Evolutionary conservation across 2,888 invertebrate species (phyloP).

Genomic region (Melanchra persicariae): DNA sequence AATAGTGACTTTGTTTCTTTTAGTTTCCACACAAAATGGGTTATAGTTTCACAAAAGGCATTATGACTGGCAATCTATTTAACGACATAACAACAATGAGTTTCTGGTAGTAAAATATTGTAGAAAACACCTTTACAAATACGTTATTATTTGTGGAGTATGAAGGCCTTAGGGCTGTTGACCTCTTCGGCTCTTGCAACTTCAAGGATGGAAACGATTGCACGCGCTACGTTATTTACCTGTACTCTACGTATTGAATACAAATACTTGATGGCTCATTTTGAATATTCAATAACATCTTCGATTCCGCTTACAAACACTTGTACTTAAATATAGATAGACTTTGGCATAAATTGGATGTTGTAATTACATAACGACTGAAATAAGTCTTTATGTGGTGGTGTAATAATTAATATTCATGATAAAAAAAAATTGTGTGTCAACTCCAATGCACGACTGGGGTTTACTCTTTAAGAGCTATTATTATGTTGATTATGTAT

Average conservation of each 20-base stretch:
- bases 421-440: too few relatives aligned
- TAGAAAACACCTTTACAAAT: slow-evolving; percentile 73
- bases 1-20: slow-evolving; percentile 39
- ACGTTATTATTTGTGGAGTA: slow-evolving; percentile 69
- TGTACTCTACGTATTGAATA: slow-evolving; percentile 65
- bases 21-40: slow-evolving; percentile 47
- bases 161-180: slow-evolving; percentile 71
- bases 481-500: too few relatives aligned
- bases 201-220: slow-evolving; percentile 70
- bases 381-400: neutral
- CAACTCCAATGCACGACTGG: too few relatives aligned
- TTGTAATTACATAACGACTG: slow-evolving; percentile 30
- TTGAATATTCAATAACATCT: slow-evolving; percentile 64
- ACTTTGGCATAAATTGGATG: neutral
- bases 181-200: slow-evolving; percentile 60
- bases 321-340: slow-evolving; percentile 55
- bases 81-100: slow-evolving; percentile 63
- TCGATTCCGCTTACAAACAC: slow-evolving; percentile 52
- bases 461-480: too few relatives aligned
- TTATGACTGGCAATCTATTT: slow-evolving; percentile 54
- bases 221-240: slow-evolving; percentile 65
- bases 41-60: slow-evolving; percentile 55
- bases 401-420: neutral
- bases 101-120: slow-evolving; percentile 64
- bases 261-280: slow-evolving; percentile 60